Base-by-base conservation (phyloP, 2,888 invertebrate species). In the Agrochola circellaris region DNA sequence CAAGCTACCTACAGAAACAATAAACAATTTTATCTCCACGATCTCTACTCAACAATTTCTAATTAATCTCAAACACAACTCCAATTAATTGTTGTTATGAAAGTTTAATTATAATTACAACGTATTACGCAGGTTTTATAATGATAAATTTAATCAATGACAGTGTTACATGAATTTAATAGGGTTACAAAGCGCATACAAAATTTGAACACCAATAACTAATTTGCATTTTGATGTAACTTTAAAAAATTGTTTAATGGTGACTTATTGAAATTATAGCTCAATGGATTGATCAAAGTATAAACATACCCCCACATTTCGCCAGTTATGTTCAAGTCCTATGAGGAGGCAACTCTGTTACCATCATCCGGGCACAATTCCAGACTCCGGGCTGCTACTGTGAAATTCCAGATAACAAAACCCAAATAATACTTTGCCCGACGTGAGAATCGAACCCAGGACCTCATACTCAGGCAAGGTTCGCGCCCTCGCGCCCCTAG, bases 71-170 rank as follows among this genome's bases (percentile, higher is more conserved):
- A 87, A 90, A 92, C 93, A 93, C 92, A 93, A 92, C 91, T 90
- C 91, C 90, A 90, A 94, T 95, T 94, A 94, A 94, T 94, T 92
- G 92, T 88, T 93, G 88, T 94, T 95, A 95, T 94, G 95, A 95
- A 95, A 95, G 92, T 94, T 93, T 93, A 94, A 94, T 94, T 93
- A 93, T 93, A 94, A 94, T 94, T 93, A 93, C 90, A 88, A 90
- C 89, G 85, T 90, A 90, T 91, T 90, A 86, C 88, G 83, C 81
- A 83, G 84, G 82, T 83, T 85, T 83, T 79, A 80, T 90, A 89
- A 91, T 91, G 89, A 92, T 92, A 91, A 88, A 91, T 91, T 89
- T 77, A 79, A 88, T 90, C 90, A 91, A 86, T 89, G 92, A 92
- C 91, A 90, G 88, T 75, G 85, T 89, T 88, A 91, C 89, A 90